These are phyloP conservation scores for Excalfactoria chinensis DNA, from an alignment of 2,113 vertebrate genomes.

Conservation along the genomic window DNA sequence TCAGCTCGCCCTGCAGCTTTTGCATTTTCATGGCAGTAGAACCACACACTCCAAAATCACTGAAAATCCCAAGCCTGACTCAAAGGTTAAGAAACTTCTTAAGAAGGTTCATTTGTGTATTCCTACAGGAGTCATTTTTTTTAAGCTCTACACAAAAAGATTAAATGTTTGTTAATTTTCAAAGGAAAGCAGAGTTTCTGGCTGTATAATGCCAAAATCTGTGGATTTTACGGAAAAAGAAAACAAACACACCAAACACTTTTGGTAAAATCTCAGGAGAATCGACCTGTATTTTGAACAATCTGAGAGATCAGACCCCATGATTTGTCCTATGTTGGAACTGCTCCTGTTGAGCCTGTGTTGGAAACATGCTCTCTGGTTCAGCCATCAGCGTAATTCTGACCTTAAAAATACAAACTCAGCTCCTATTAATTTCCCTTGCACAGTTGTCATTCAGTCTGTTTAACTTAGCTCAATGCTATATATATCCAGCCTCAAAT, in stretches of 20 bases:
- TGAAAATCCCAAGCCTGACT: accelerated
- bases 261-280: neutral
- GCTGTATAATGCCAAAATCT: neutral
- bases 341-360: neutral
- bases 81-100: neutral
- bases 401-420: neutral
- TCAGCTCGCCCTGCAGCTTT: neutral
- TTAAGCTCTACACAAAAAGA: neutral
- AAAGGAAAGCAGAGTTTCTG: neutral
- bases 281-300: neutral
- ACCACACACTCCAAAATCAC: neutral
- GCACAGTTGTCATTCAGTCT: neutral
- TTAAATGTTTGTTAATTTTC: neutral
- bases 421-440: neutral
- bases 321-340: neutral
- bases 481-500: neutral
- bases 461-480: neutral
- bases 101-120: neutral
- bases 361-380: neutral
- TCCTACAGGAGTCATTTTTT: neutral
- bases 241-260: neutral
- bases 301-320: neutral
- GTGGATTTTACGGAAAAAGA: neutral
- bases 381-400: neutral
- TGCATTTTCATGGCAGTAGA: neutral